Percentiles rank a stretch among this genome's conserved stretches.
phyloP scores from a whole-genome alignment of 2,797 vertebrate species.

The Bradypodion pumilum region DNA sequence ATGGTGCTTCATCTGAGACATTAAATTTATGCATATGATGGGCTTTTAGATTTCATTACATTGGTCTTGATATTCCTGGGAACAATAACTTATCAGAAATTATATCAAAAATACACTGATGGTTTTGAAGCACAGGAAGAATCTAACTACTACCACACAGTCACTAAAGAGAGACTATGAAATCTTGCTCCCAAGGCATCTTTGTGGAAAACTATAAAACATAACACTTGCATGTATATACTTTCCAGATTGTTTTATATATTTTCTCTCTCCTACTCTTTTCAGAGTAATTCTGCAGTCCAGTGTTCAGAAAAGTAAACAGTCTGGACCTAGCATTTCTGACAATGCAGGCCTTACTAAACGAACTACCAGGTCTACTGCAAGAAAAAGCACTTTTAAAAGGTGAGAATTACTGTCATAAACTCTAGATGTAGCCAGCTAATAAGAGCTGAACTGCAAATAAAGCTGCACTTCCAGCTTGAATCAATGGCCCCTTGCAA shows the following conservation, averaged over 20 bases:
- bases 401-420: conserved; percentile 82
- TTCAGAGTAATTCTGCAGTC: conserved; percentile 89
- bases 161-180: conserved; percentile 16
- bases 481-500: background rate
- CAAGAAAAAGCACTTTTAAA: conserved; percentile 83
- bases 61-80: background rate
- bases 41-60: background rate
- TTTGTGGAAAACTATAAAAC: conserved; percentile 37
- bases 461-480: background rate
- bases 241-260: conserved; percentile 61
- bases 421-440: conserved; percentile 41
- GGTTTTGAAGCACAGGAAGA: background rate
- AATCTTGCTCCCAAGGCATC: conserved; percentile 18
- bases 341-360: conserved; percentile 86
- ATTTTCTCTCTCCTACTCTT: conserved; percentile 76
- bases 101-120: background rate
- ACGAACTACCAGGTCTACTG: conserved; percentile 90
- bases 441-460: conserved; percentile 16
- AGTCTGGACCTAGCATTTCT: conserved; percentile 82
- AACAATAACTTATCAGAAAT: conserved; percentile 9
- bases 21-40: background rate
- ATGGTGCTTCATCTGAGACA: background rate
- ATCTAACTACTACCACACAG: conserved; percentile 2
- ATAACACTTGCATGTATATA: conserved; percentile 33
- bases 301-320: conserved; percentile 87